Percentiles rank a stretch among this genome's conserved stretches.
Conservation (phyloP, 2,888 invertebrate genomes). For the Macaria notata region DNA sequence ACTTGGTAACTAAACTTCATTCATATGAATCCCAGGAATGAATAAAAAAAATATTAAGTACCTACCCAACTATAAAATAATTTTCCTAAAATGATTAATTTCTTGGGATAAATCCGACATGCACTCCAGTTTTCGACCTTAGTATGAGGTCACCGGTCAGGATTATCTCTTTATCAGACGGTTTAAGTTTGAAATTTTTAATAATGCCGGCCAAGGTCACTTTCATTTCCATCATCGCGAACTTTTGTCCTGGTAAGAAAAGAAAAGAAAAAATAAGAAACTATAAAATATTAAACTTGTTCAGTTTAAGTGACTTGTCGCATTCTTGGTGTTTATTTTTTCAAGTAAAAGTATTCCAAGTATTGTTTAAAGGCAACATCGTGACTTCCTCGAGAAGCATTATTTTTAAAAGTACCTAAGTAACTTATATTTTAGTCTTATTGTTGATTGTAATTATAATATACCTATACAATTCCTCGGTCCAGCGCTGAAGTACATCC, state of each 20-base stretch:
- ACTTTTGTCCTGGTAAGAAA: conserved; percentile 57
- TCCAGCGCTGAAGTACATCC: conserved; percentile 39
- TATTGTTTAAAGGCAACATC: no score
- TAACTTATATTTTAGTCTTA: no score
- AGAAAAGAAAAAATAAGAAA: conserved; percentile 15
- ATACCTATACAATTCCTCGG: conserved; percentile 48
- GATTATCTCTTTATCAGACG: conserved; percentile 56
- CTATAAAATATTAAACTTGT: conserved; percentile 29
- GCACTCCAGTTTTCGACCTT: conserved; percentile 53
- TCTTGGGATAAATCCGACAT: conserved; percentile 57
- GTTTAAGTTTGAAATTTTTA: conserved; percentile 57
- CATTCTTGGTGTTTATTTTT: no score
- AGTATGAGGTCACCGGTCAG: conserved; percentile 68
- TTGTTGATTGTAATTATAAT: no score
- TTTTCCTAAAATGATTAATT: not conserved
- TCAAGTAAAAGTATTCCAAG: no score
- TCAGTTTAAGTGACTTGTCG: not conserved
- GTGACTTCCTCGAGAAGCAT: no score
- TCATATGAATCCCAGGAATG: no score
- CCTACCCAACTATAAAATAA: not conserved
- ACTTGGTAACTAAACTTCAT: no score
- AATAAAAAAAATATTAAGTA: no score
- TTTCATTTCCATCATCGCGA: conserved; percentile 73
- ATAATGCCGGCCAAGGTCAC: conserved; percentile 68
- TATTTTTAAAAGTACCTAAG: no score